These are phyloP conservation scores for Thripadectes ignobilis DNA, from an alignment of 2,797 vertebrate species.

Conservation along the genomic window DNA sequence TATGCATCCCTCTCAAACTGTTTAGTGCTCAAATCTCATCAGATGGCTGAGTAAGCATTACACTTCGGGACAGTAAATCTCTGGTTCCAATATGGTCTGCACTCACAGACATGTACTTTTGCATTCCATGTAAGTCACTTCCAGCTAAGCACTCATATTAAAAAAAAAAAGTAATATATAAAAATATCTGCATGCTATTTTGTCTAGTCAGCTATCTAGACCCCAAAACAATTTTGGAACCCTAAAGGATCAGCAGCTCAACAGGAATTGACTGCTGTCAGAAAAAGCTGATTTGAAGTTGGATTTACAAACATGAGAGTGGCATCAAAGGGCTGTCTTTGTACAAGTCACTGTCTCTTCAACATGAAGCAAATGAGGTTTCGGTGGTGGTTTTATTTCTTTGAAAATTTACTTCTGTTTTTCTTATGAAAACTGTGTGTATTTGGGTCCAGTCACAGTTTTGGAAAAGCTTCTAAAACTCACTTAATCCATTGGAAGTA, in stretches of 20 bases:
- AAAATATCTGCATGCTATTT: slow-evolving; percentile 71
- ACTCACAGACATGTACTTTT: slow-evolving; percentile 71
- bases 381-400: background rate
- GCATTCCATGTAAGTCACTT: slow-evolving; percentile 72
- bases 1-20: slow-evolving; percentile 79
- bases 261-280: background rate
- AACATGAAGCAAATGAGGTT: background rate
- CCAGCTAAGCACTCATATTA: slow-evolving; percentile 68
- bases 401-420: background rate
- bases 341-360: background rate
- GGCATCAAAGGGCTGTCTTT: background rate
- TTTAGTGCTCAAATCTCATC: slow-evolving; percentile 78
- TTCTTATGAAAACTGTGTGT: background rate
- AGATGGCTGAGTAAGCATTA: slow-evolving; percentile 83
- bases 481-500: background rate
- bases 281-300: background rate
- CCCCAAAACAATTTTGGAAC: background rate
- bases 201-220: slow-evolving; percentile 55
- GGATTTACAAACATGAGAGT: background rate
- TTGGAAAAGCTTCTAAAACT: background rate
- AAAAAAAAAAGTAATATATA: slow-evolving; percentile 37
- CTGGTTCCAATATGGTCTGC: slow-evolving; percentile 80
- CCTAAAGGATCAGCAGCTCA: background rate
- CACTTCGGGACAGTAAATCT: slow-evolving; percentile 82
- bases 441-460: background rate